Base-by-base conservation (phyloP, 2,113 vertebrate species). In the Stercorarius parasiticus region DNA sequence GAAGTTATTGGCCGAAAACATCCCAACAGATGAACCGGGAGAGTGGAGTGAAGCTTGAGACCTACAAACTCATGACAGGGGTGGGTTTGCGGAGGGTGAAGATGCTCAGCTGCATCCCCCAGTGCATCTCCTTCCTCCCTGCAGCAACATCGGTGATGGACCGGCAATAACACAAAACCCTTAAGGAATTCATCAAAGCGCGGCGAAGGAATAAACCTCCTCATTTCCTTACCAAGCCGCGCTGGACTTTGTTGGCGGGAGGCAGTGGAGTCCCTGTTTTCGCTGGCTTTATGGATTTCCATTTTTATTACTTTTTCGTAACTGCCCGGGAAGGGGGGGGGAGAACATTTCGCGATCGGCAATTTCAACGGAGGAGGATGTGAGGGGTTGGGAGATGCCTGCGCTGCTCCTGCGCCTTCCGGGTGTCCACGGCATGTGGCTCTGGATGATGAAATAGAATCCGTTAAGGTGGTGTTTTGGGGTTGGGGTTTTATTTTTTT, bases 221-320 rank as follows among this genome's bases (percentile, higher is more conserved):
- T 97, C 90, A 15, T 95, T 96, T 62, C 94, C 94, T 36, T 34
- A 11, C 3, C 2, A 36, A 49, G 70, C 58, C 6, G 11, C 15
- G 23, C 17, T 77, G 40, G 61, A 26, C 84, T 89, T 83, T 36
- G 95, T 45, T 92, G 96, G 95, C 19, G 49, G 90, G 85, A 87
- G 88, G 15, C 82, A 52, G 93, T 34, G 15, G 55, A 73, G 80
- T 77, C 85, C 66, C 95, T 86, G 30, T 78, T 96, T 93, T 85
- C 14, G 19, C 82, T 61, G 66, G 88, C 92, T 97, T 96, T 94
- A 36, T 21, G 26, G 73, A 98, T 98, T 98, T 98, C 98, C 98
- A 97, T 98, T 96, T 98, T 98, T 98, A 98, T 98, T 97, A 65
- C 97, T 95, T 82, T 22, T 91, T 92, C 52, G 86, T 47, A 29